These are phyloP conservation scores for Phalera bucephala DNA, from an alignment of 2,888 invertebrate genomes.

Conservation along the genomic window DNA sequence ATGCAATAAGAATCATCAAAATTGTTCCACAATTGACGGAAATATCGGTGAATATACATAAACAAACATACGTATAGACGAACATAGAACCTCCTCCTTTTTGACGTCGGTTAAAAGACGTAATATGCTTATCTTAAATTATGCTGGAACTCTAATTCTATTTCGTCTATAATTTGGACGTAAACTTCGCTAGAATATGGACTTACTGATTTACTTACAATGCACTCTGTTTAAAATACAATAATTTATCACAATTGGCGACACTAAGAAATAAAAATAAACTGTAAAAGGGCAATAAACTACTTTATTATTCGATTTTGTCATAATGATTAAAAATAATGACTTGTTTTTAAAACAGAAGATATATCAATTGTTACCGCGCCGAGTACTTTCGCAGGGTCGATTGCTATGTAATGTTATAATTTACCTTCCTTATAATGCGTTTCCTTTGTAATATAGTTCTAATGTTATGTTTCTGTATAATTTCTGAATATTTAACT, in stretches of 20 bases:
- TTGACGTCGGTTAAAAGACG: no score
- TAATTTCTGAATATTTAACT: conserved; percentile 8
- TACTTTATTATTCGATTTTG: conserved; percentile 14
- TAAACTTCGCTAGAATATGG: no score
- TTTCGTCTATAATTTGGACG: conserved; percentile 24
- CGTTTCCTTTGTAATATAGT: conserved; percentile 13
- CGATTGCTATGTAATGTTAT: conserved; percentile 25
- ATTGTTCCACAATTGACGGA: no score
- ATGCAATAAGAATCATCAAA: no score
- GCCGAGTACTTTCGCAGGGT: conserved; percentile 13
- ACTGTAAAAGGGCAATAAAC: conserved; percentile 6
- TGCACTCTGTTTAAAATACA: neutral
- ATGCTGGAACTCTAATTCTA: no score
- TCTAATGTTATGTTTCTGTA: conserved; percentile 16
- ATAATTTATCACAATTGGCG: neutral
- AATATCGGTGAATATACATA: no score
- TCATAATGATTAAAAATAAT: conserved; percentile 15
- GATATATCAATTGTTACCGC: conserved; percentile 13
- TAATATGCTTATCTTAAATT: no score
- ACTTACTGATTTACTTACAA: no score
- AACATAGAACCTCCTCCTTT: no score
- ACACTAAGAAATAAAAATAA: neutral
- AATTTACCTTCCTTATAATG: conserved; percentile 23
- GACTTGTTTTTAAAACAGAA: conserved; percentile 12
- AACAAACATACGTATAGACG: no score